A percentile compares a stretch with the other conserved stretches of the same genome.
phyloP scores from a whole-genome alignment of 2,797 vertebrate species.

The Crypturellus tataupa region DNA sequence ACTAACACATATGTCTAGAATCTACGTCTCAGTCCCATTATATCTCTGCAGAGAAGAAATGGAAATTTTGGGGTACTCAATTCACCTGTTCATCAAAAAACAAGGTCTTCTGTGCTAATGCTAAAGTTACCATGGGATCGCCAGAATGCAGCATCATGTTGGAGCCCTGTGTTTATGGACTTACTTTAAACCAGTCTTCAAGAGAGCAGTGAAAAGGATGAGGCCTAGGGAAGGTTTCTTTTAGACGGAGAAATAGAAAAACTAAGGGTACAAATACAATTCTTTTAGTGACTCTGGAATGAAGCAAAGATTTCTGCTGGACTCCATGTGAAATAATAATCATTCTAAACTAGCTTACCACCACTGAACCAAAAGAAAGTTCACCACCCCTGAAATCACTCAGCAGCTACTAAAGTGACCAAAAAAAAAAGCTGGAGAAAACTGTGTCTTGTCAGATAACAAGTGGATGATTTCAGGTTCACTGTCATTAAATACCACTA shows the following conservation, averaged over 20 bases:
- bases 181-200: neutral
- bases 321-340: neutral
- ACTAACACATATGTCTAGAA: neutral
- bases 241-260: neutral
- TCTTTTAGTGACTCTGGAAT: neutral
- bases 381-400: neutral
- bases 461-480: slow-evolving; percentile 9
- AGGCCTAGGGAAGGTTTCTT: neutral
- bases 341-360: neutral
- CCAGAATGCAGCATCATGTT: fast-evolving
- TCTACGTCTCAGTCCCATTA: neutral
- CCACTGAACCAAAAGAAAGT: neutral
- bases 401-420: neutral
- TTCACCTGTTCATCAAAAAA: neutral
- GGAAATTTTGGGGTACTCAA: neutral
- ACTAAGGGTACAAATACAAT: neutral
- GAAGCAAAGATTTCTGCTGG: neutral
- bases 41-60: neutral
- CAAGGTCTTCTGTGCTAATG: neutral
- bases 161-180: neutral
- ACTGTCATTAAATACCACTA: neutral
- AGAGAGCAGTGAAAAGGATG: neutral
- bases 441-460: slow-evolving; percentile 1
- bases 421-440: neutral
- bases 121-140: neutral